Evolutionary conservation across 2,888 invertebrate species (phyloP).

Genomic region (Steromphala cineraria): DNA sequence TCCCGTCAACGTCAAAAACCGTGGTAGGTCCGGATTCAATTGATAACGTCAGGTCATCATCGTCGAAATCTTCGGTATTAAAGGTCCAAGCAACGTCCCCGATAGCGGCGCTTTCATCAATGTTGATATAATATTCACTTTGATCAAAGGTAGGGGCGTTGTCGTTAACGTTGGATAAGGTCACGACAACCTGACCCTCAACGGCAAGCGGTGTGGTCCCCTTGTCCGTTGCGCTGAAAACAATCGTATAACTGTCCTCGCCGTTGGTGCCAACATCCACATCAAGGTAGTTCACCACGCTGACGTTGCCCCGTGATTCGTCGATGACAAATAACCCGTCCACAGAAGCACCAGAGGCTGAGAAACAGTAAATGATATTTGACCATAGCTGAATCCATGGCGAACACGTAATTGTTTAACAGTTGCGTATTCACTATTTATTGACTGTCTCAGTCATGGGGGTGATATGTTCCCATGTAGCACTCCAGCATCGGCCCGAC

Average conservation of each 20-base stretch:
- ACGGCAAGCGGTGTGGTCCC: not conserved
- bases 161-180: not conserved
- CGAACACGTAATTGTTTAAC: too few species aligned
- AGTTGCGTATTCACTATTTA: too few species aligned
- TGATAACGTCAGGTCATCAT: not conserved
- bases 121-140: not conserved
- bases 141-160: not conserved
- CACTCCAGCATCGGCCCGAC: too few species aligned
- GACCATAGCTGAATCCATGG: too few species aligned
- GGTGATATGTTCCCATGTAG: too few species aligned
- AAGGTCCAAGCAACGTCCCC: not conserved
- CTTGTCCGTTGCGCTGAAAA: not conserved
- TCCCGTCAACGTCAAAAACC: not conserved
- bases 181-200: not conserved
- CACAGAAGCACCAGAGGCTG: too few species aligned
- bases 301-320: not conserved
- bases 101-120: not conserved
- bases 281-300: not conserved
- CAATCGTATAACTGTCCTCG: not conserved
- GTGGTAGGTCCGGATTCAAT: not conserved
- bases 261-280: not conserved
- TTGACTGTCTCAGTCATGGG: too few species aligned
- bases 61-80: not conserved
- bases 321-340: not conserved
- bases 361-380: too few species aligned